phyloP scores from a whole-genome alignment of 2,113 vertebrate species.

The Monopterus albus region DNA sequence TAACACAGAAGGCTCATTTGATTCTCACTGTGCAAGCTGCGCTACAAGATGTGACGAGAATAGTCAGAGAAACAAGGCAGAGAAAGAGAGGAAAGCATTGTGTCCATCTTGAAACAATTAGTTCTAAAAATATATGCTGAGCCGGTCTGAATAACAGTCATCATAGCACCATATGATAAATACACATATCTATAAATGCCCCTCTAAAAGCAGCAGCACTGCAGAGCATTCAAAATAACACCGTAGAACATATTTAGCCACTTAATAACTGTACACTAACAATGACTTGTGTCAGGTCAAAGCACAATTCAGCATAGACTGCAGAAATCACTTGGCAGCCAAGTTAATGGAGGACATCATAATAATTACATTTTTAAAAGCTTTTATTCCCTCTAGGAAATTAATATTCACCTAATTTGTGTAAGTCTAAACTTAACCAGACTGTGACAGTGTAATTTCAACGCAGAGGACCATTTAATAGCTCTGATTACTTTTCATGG shows the following conservation, averaged over 20 bases:
- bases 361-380: too few relatives aligned
- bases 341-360: neutral
- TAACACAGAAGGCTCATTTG: constrained; percentile 1
- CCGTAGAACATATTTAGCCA: too few relatives aligned
- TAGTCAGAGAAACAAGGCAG: constrained; percentile 9
- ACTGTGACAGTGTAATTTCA: neutral
- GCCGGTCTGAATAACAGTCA: constrained; percentile 23
- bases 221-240: too few relatives aligned
- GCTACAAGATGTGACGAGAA: constrained; percentile 22
- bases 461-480: neutral
- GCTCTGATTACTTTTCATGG: neutral
- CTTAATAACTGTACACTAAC: too few relatives aligned
- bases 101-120: constrained; percentile 16
- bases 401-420: neutral
- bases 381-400: neutral
- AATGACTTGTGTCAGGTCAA: too few relatives aligned
- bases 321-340: neutral
- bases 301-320: too few relatives aligned
- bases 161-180: too few relatives aligned
- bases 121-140: too few relatives aligned
- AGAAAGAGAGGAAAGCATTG: neutral
- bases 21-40: constrained; percentile 9
- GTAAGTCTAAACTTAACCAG: neutral
- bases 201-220: too few relatives aligned
- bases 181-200: too few relatives aligned